Conservation (phyloP, 2,888 invertebrate genomes). For the Smittia aterrima region DNA sequence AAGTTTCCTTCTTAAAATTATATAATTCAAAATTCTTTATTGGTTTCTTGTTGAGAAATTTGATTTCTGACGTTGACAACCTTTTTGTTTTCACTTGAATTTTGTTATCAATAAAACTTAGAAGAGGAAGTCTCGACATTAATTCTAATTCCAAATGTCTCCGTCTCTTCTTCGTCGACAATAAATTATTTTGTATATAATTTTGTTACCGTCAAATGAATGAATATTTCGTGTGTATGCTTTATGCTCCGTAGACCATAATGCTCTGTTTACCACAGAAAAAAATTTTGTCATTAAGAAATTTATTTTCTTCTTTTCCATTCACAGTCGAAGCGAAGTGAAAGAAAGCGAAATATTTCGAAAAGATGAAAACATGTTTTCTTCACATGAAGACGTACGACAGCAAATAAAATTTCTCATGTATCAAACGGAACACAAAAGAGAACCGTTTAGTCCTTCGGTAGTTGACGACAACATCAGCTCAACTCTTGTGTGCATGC, state of each 20-base stretch:
- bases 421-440: background rate
- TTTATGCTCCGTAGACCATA: slow-evolving; percentile 34
- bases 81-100: background rate
- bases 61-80: background rate
- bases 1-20: slow-evolving; percentile 21
- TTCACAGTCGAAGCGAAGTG: background rate
- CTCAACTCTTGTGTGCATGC: background rate
- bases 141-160: background rate
- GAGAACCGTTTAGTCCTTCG: background rate
- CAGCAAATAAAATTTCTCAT: background rate
- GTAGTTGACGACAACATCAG: background rate
- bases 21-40: slow-evolving; percentile 27
- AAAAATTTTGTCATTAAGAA: slow-evolving; percentile 41
- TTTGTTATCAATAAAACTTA: too few species aligned
- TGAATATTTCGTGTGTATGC: background rate
- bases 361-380: slow-evolving; percentile 14
- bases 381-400: slow-evolving; percentile 24
- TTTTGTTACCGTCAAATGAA: background rate
- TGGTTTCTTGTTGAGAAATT: background rate
- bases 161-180: background rate
- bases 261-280: slow-evolving; percentile 40
- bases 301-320: slow-evolving; percentile 17
- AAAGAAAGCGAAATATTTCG: background rate
- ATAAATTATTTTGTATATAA: background rate
- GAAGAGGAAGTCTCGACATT: too few species aligned